Evolutionary conservation across 2,888 invertebrate genomes (phyloP).

Genomic region (Drosophila neonasuta): DNA sequence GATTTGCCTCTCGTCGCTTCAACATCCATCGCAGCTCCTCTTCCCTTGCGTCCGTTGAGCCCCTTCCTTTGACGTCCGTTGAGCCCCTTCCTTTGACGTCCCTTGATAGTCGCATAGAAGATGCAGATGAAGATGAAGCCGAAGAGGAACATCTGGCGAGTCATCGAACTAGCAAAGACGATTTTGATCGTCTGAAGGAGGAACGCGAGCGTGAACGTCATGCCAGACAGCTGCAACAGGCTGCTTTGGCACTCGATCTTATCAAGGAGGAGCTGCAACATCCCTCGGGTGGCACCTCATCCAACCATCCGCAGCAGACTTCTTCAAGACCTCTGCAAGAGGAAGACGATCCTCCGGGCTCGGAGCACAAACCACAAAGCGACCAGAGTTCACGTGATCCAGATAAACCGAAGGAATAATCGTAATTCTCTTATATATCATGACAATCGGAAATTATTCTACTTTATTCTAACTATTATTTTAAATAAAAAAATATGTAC

Average conservation of each 20-base stretch:
- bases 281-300: conserved; percentile 2
- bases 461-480: no score
- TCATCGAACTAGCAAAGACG: conserved; percentile 83
- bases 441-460: no score
- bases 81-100: neutral
- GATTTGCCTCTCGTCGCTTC: conserved; percentile 47
- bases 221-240: conserved; percentile 83
- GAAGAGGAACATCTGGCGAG: conserved; percentile 13
- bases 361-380: conserved; percentile 14
- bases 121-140: conserved; percentile 19
- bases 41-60: conserved; percentile 22
- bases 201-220: conserved; percentile 86
- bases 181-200: conserved; percentile 86
- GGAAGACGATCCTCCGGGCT: neutral
- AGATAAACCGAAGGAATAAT: no score
- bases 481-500: no score
- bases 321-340: neutral
- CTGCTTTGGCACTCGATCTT: conserved; percentile 59
- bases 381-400: conserved; percentile 13
- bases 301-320: neutral
- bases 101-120: conserved; percentile 5
- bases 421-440: no score
- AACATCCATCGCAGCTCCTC: conserved; percentile 47
- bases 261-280: conserved; percentile 51
- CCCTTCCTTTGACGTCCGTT: neutral